A percentile compares a stretch with the other conserved stretches of the same genome.
These are phyloP conservation scores for Oncorhynchus tshawytscha DNA, from an alignment of 2,113 vertebrate genomes.

Conservation along the genomic window DNA sequence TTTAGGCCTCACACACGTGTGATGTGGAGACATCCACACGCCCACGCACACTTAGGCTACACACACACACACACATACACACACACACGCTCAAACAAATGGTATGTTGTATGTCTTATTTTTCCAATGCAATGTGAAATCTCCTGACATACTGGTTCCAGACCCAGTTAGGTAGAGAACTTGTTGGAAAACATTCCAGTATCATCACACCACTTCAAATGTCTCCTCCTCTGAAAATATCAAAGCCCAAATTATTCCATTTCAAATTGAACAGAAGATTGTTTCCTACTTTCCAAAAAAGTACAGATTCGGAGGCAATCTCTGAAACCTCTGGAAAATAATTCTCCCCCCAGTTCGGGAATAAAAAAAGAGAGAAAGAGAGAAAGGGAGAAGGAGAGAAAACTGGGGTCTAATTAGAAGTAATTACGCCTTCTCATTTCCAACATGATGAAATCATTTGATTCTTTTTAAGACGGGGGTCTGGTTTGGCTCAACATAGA, in stretches of 20 bases:
- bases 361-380: slow-evolving; percentile 68
- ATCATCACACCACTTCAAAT: slow-evolving; percentile 73
- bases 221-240: slow-evolving; percentile 75
- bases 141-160: slow-evolving; percentile 56
- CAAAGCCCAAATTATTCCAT: slow-evolving; percentile 90
- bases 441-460: slow-evolving; percentile 99
- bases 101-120: slow-evolving; percentile 59
- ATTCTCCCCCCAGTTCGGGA: slow-evolving; percentile 82
- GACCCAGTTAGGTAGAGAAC: slow-evolving; percentile 60
- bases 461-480: slow-evolving; percentile 96
- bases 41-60: not conserved
- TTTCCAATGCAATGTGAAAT: slow-evolving; percentile 55
- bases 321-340: slow-evolving; percentile 85
- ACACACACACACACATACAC: slow-evolving; percentile 23
- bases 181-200: slow-evolving; percentile 74
- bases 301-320: slow-evolving; percentile 88
- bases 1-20: slow-evolving; percentile 37
- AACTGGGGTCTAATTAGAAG: slow-evolving; percentile 97
- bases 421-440: slow-evolving; percentile 99
- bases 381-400: slow-evolving; percentile 40
- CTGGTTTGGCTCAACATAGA: slow-evolving; percentile 97
- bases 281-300: slow-evolving; percentile 88
- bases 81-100: slow-evolving; percentile 38
- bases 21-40: slow-evolving; percentile 24
- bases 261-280: slow-evolving; percentile 95